phyloP scores from a whole-genome alignment of 2,888 invertebrate genomes.

The Hedychridium roseum region DNA sequence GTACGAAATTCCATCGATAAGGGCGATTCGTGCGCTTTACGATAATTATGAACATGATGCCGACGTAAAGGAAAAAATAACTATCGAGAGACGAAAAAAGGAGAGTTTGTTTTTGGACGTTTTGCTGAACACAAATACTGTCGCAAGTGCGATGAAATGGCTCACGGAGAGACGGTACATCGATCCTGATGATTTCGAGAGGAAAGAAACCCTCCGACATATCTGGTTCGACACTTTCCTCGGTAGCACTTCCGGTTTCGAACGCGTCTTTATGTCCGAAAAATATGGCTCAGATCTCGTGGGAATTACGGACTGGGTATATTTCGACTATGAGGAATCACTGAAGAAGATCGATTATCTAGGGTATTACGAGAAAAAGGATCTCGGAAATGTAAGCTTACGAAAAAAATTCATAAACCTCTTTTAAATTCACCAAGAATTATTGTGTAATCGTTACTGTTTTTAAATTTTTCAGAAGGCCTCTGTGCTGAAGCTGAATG shows the following conservation, averaged over 20 bases:
- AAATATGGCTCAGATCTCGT: constrained; percentile 75
- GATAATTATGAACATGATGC: constrained; percentile 46
- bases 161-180: constrained; percentile 44
- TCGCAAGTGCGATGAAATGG: constrained; percentile 48
- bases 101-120: constrained; percentile 50
- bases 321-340: constrained; percentile 79
- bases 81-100: constrained; percentile 34
- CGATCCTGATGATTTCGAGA: constrained; percentile 64
- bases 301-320: constrained; percentile 91
- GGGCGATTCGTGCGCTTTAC: constrained; percentile 42
- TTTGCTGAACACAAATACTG: constrained; percentile 48
- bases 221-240: constrained; percentile 82
- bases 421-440: neutral
- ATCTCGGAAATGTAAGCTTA: constrained; percentile 73
- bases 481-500: constrained; percentile 59
- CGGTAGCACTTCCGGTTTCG: constrained; percentile 89
- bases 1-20: constrained; percentile 44
- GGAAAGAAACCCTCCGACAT: constrained; percentile 74
- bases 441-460: constrained; percentile 1
- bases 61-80: constrained; percentile 39
- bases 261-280: constrained; percentile 91
- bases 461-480: constrained; percentile 54
- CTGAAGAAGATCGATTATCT: constrained; percentile 77
- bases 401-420: neutral
- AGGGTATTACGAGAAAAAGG: constrained; percentile 75